These are phyloP conservation scores for Gavia stellata DNA, from an alignment of 2,113 vertebrate species.

Conservation along the genomic window DNA sequence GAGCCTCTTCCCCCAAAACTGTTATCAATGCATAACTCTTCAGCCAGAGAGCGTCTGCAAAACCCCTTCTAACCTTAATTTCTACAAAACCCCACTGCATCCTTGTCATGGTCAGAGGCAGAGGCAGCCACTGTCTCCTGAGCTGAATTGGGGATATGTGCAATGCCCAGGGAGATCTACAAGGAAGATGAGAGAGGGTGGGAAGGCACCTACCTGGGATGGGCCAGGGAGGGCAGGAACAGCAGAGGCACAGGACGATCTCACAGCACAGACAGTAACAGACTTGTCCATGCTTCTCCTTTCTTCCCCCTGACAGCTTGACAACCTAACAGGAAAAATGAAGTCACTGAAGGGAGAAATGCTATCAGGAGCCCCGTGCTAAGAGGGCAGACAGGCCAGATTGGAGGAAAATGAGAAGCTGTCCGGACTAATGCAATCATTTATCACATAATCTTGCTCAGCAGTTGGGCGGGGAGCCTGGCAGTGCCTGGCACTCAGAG, in stretches of 20 bases:
- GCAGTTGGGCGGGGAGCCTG: conserved; percentile 3
- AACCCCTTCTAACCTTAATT: not conserved
- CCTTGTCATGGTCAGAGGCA: not conserved
- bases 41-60: not conserved
- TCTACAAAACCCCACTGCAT: not conserved
- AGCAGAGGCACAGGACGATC: not conserved
- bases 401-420: conserved; percentile 71
- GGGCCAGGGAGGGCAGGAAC: not conserved
- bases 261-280: not conserved
- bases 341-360: conserved; percentile 69
- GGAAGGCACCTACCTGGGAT: not conserved
- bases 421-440: conserved; percentile 70
- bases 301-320: conserved; percentile 61
- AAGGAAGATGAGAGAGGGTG: not conserved
- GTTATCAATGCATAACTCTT: not conserved
- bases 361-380: conserved; percentile 64
- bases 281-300: conserved; percentile 17
- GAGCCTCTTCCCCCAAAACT: not conserved
- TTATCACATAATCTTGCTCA: conserved; percentile 68
- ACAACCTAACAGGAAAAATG: conserved; percentile 66
- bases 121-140: not conserved
- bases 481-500: conserved; percentile 5
- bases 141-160: not conserved
- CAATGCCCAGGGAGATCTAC: not conserved
- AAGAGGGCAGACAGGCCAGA: conserved; percentile 72